A percentile compares a stretch with the other conserved stretches of the same genome.
phyloP scores from a whole-genome alignment of 2,113 vertebrate genomes.

The Coturnix japonica region DNA sequence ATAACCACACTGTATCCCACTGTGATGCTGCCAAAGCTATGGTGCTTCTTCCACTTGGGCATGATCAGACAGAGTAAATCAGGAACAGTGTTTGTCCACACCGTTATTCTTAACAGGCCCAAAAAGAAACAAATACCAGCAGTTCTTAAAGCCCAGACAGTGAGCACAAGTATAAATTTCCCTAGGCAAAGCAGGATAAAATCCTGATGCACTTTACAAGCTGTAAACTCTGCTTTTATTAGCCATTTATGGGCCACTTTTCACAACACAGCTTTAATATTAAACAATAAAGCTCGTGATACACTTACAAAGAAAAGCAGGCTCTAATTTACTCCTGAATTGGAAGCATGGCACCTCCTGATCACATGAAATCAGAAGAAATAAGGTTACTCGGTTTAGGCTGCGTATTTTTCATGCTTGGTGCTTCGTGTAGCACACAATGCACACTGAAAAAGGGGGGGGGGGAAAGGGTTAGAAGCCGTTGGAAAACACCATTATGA shows the following conservation, averaged over 20 bases:
- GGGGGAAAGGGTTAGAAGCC: neutral
- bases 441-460: neutral
- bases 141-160: conserved; percentile 46
- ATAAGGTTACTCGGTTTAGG: conserved; percentile 10
- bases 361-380: conserved; percentile 38
- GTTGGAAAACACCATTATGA: neutral
- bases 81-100: neutral
- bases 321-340: conserved; percentile 67
- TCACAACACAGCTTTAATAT: conserved; percentile 78
- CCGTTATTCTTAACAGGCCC: conserved; percentile 10
- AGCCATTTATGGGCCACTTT: conserved; percentile 80
- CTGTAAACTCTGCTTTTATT: conserved; percentile 81
- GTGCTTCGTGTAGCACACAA: neutral
- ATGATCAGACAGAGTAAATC: neutral
- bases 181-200: conserved; percentile 60
- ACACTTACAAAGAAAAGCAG: conserved; percentile 69
- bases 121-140: neutral
- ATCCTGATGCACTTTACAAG: conserved; percentile 77
- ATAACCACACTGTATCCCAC: neutral
- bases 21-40: neutral
- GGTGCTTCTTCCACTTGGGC: neutral
- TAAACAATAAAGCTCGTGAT: conserved; percentile 79
- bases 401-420: neutral
- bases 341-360: conserved; percentile 27
- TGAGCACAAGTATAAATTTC: conserved; percentile 66